Conservation (phyloP, 1,140 invertebrate genomes). For the Rhagoletis zephyria region DNA sequence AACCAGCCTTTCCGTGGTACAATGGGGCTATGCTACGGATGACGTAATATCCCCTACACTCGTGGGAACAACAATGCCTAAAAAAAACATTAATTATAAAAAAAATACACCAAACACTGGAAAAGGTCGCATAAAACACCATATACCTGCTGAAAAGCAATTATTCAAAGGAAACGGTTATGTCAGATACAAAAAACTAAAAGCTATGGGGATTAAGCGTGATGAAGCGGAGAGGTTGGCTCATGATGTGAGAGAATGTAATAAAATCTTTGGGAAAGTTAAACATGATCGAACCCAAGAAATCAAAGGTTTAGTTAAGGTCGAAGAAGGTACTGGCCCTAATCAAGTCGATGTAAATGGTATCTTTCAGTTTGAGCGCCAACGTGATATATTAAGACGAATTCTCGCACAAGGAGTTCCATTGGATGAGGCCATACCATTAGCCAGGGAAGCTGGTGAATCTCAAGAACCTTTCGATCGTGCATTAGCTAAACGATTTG, state of each 20-base stretch:
- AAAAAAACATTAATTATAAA: not conserved
- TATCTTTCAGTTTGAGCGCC: not conserved
- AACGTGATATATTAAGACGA: conserved; percentile 9
- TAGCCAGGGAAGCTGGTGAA: not conserved
- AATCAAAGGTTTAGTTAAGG: not conserved
- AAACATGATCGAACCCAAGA: not conserved
- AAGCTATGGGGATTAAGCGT: not conserved
- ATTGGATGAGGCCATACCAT: not conserved
- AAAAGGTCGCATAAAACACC: not conserved
- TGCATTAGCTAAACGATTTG: not conserved
- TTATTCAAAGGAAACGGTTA: not conserved
- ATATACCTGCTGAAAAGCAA: not conserved
- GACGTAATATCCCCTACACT: conserved; percentile 57
- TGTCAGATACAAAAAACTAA: not conserved
- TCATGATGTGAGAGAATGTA: not conserved
- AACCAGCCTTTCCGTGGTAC: conserved; percentile 57
- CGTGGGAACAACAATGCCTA: conserved; percentile 57
- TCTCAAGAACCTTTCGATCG: not conserved
- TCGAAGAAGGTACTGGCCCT: not conserved
- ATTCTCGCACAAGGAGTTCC: not conserved
- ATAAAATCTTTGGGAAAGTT: not conserved
- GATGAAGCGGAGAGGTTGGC: not conserved
- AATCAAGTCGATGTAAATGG: not conserved
- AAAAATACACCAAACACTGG: not conserved
- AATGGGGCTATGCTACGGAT: conserved; percentile 59